A percentile compares a stretch with the other conserved stretches of the same genome.
Evolutionary conservation across 2,888 invertebrate species (phyloP).

Genomic region (Xanthia togata): DNA sequence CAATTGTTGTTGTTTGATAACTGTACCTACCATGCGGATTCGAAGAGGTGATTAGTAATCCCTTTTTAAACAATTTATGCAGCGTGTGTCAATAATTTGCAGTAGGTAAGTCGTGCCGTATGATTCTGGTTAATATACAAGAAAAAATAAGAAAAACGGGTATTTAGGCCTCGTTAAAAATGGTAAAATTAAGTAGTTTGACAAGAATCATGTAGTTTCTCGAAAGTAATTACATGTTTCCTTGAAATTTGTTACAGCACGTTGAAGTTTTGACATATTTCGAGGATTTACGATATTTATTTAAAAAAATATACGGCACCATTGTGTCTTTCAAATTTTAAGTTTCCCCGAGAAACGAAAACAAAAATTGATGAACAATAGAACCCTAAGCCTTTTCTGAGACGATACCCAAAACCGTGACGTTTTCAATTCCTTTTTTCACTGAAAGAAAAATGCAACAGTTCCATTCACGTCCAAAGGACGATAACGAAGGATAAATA

Average conservation of each 20-base stretch:
- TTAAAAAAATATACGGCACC: background rate
- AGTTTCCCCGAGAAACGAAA: background rate
- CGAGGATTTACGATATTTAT: background rate
- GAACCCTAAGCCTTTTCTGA: constrained; percentile 24
- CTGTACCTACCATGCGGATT: background rate
- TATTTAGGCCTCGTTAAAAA: constrained; percentile 2
- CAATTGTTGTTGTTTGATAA: constrained; percentile 23
- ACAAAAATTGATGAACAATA: background rate
- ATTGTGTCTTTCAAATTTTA: background rate
- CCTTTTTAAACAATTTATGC: constrained; percentile 31
- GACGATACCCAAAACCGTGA: constrained; percentile 41
- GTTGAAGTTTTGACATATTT: background rate
- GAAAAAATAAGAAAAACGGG: background rate
- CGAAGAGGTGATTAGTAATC: background rate
- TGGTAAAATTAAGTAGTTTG: constrained; percentile 25
- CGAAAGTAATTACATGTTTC: constrained; percentile 17
- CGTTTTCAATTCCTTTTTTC: constrained; percentile 59
- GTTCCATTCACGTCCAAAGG: constrained; percentile 79
- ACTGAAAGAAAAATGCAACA: constrained; percentile 84
- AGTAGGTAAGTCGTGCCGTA: background rate
- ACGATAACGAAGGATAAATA: constrained; percentile 84
- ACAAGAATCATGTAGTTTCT: constrained; percentile 6
- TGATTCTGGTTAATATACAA: constrained; percentile 6
- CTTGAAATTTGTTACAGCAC: constrained; percentile 9
- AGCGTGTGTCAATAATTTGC: constrained; percentile 10